These are phyloP conservation scores for Oxycera nigricornis DNA, from an alignment of 2,888 invertebrate genomes.

Conservation along the genomic window DNA sequence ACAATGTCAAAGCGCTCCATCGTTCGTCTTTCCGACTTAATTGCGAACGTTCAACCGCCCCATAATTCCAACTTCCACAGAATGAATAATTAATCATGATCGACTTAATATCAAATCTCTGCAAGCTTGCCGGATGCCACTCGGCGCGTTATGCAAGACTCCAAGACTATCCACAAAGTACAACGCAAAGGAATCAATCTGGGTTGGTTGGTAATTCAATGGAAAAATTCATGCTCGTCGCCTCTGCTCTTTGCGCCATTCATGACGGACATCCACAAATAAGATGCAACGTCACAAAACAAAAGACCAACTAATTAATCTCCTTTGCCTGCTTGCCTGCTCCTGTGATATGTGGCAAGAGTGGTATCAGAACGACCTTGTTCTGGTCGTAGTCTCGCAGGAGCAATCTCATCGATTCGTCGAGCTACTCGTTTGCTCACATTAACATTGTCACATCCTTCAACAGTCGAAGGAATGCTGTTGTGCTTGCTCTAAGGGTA, in stretches of 20 bases:
- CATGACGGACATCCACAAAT: neutral
- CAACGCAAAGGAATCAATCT: conserved; percentile 23
- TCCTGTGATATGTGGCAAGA: neutral
- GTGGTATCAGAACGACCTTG: neutral
- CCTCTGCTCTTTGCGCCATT: neutral
- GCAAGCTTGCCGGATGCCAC: neutral
- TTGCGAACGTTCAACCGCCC: neutral
- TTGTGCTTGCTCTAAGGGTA: neutral
- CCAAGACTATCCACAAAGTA: neutral
- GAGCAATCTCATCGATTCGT: conserved; percentile 14
- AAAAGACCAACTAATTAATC: conserved; percentile 34
- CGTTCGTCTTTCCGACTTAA: neutral
- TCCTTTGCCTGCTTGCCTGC: conserved; percentile 26
- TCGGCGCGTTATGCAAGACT: conserved; percentile 3
- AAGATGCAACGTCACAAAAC: conserved; percentile 25
- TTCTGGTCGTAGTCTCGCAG: neutral
- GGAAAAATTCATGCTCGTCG: neutral
- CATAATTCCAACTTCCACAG: neutral
- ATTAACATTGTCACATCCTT: conserved; percentile 6
- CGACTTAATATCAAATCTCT: conserved; percentile 13
- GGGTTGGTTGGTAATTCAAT: conserved; percentile 32
- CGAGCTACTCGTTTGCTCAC: neutral
- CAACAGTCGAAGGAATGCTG: neutral
- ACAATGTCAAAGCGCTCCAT: too few relatives aligned
- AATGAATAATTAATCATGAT: conserved; percentile 32